Evolutionary conservation across 2,888 invertebrate species (phyloP), one percentile per base, ranked within the genome.

Genomic region (Tanytarsus gracilentus): DNA sequence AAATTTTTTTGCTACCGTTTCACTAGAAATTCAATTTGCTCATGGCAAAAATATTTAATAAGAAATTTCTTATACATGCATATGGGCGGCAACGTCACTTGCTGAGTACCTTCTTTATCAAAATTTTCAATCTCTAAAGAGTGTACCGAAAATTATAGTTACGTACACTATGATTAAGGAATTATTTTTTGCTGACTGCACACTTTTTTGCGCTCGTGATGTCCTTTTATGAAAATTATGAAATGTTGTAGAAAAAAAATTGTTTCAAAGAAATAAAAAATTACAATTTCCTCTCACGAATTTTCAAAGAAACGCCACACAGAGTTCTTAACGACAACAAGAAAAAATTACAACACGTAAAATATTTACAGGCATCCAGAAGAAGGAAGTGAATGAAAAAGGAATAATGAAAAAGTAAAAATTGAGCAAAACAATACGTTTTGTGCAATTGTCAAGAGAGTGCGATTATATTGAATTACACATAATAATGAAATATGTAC

Each of bases 391-490:
- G 9, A 5, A 5, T 7, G 29, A 29, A 29, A 7, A 29, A 29
- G 29, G 9, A 33, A 33, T 9, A 33, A n/a, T 11, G n/a, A n/a
- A 9, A 33, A n/a, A 11, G n/a, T 11, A 33, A 29, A 33, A 33
- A 33, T 33, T 33, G 33, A 33, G 6, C 40, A 40, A 40, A n/a
- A 40, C 40, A 40, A 40, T 40, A 40, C 16, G 16, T n/a, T 40
- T 40, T 40, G 16, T 40, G 14, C 18, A 16, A 40, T n/a, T n/a
- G 40, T 40, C 16, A 40, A n/a, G 40, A 40, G 40, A 40, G 16
- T 40, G 40, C 53, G 53, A 55, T 55, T 55, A 55, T 55, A 39
- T 55, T 55, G 53, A 55, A 55, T 55, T 55, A 39, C 39, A 55
- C 25, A 39, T 55, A 55, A 55, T 55, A 36, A 55, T 55, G 16